These are phyloP conservation scores for Meda fulgida DNA, from an alignment of 2,797 vertebrate species.

Conservation along the genomic window DNA sequence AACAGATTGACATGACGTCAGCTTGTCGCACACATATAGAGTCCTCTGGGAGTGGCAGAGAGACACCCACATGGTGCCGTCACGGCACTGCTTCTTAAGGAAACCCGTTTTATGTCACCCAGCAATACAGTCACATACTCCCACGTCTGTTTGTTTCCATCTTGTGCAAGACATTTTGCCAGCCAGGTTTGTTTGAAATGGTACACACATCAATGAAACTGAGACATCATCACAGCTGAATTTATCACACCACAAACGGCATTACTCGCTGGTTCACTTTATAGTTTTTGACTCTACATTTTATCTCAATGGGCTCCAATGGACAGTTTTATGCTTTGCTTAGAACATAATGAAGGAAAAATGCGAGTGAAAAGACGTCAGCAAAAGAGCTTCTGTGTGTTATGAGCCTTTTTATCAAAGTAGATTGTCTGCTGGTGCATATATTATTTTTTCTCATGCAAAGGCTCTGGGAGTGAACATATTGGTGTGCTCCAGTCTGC, in stretches of 20 bases:
- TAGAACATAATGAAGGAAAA: conserved; percentile 39
- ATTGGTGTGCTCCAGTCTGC: conserved; percentile 84
- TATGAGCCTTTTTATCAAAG: conserved; percentile 64
- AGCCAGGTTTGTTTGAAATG: conserved; percentile 23
- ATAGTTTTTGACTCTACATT: conserved; percentile 5
- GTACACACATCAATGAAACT: conserved; percentile 7
- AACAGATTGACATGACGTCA: conserved; percentile 69
- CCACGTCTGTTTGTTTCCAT: conserved; percentile 27
- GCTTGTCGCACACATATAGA: conserved; percentile 24
- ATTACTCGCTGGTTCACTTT: conserved; percentile 32
- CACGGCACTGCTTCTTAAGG: conserved; percentile 62
- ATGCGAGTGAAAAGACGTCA: conserved; percentile 38
- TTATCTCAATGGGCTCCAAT: background rate
- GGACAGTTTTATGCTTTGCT: conserved; percentile 4
- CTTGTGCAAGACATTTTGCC: conserved; percentile 8
- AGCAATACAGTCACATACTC: conserved; percentile 34
- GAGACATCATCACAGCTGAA: conserved; percentile 4
- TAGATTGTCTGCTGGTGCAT: conserved; percentile 43
- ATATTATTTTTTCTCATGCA: conserved; percentile 34
- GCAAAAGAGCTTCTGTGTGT: conserved; percentile 51
- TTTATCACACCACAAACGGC: background rate
- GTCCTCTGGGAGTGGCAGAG: conserved; percentile 64
- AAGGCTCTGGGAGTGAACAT: conserved; percentile 73
- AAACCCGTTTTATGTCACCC: conserved; percentile 52
- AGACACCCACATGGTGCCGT: conserved; percentile 75